Percentiles rank a stretch among this genome's conserved stretches.
Evolutionary conservation across 2,888 invertebrate genomes (phyloP).

Genomic region (Kuschelorhynchus macadamiae): DNA sequence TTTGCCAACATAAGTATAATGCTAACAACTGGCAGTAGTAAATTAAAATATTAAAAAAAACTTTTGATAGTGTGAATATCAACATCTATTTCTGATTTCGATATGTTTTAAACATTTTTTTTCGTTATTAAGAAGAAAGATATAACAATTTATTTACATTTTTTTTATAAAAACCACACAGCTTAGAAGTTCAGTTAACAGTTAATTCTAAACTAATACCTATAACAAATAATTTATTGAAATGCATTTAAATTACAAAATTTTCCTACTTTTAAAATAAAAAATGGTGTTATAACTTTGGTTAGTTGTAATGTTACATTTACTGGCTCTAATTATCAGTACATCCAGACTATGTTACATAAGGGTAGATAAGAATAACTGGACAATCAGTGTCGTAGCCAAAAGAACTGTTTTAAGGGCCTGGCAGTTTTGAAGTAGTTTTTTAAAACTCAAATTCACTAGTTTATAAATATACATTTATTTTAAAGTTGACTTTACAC

Average conservation of each 20-base stretch:
- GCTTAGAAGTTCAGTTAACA: constrained; percentile 36
- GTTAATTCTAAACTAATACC: constrained; percentile 35
- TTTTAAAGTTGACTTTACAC: too few relatives aligned
- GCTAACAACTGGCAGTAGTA: constrained; percentile 3
- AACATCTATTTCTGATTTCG: constrained; percentile 32
- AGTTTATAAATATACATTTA: too few relatives aligned
- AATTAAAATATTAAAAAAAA: constrained; percentile 8
- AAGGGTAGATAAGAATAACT: constrained; percentile 1
- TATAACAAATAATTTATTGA: constrained; percentile 30
- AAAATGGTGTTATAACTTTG: constrained; percentile 14
- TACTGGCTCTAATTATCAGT: constrained; percentile 18
- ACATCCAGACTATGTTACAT: constrained; percentile 29
- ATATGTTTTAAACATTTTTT: constrained; percentile 38
- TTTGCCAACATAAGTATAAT: constrained; percentile 4
- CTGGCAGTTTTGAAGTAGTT: too few relatives aligned
- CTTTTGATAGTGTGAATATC: constrained; percentile 2
- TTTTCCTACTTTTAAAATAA: constrained; percentile 22
- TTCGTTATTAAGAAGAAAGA: constrained; percentile 29
- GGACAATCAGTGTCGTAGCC: not conserved
- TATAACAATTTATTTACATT: constrained; percentile 38
- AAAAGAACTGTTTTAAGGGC: not conserved
- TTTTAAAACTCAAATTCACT: too few relatives aligned
- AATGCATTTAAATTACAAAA: constrained; percentile 32
- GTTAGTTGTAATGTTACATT: constrained; percentile 17
- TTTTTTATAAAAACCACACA: constrained; percentile 24